These are phyloP conservation scores for Drosophila pegasa DNA, from an alignment of 2,888 invertebrate species.

Conservation along the genomic window DNA sequence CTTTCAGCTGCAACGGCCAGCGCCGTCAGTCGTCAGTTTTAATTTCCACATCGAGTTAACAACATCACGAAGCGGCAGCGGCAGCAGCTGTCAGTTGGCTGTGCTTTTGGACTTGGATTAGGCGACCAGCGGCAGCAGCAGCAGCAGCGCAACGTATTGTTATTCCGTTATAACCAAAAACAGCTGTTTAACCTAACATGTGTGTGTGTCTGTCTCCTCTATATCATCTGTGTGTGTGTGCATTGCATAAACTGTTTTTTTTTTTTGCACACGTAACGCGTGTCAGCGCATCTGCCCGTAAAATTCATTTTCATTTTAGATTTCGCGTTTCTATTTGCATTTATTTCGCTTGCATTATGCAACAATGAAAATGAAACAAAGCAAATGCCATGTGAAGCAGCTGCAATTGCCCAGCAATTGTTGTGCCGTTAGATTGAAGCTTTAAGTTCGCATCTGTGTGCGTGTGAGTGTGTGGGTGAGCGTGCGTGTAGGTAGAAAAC, in stretches of 20 bases:
- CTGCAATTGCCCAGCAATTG: conserved; percentile 27
- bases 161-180: conserved; percentile 19
- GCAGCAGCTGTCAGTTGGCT: conserved; percentile 29
- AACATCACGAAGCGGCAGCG: conserved; percentile 68
- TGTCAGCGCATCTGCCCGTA: conserved; percentile 55
- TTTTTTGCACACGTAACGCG: conserved; percentile 48
- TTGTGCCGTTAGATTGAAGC: conserved; percentile 32
- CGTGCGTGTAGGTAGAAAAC: conserved; percentile 38
- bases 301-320: conserved; percentile 38
- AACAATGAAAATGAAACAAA: conserved; percentile 59
- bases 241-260: conserved; percentile 50
- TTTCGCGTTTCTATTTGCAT: conserved; percentile 32
- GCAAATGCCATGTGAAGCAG: conserved; percentile 54
- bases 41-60: conserved; percentile 85
- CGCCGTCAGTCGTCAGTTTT: conserved; percentile 83
- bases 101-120: conserved; percentile 50
- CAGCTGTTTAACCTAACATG: conserved; percentile 34
- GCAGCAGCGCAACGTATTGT: conserved; percentile 25
- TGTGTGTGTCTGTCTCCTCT: conserved; percentile 1
- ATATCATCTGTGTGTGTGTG: conserved; percentile 7
- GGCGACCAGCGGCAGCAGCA: conserved; percentile 24
- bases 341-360: conserved; percentile 60
- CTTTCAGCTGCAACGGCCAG: conserved; percentile 66
- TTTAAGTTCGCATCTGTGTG: conserved; percentile 23
- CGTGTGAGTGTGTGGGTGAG: conserved; percentile 1